Evolutionary conservation across 2,113 vertebrate genomes (phyloP), one percentile per base, ranked within the genome.

Genomic region (Grantiella picta): DNA sequence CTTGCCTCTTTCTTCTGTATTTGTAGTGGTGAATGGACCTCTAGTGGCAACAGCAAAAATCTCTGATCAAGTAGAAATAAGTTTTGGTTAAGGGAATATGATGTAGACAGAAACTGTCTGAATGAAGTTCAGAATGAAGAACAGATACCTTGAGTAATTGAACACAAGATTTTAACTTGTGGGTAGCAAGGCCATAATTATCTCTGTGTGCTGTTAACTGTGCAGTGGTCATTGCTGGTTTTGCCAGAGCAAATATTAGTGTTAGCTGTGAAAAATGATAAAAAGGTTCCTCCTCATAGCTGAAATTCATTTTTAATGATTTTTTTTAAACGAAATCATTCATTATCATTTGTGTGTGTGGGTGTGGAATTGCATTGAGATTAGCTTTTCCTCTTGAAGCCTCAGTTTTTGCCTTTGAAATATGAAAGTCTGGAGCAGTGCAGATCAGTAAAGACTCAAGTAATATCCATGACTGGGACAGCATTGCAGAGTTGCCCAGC

Each of bases 11-110:
- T 90, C 87, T 75, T 85, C 52, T 92, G 21, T 91, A 96, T 96
- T 97, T 94, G 79, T 94, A 94, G 95, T 97, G 75, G 87, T 94
- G 93, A 98, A 94, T 82, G 95, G 97, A 97, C 97, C 96, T 98
- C 98, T 98, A 98, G 97, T 96, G 98, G 97, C 89, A 94, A 86
- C 85, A 96, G 56, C 66, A 94, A 96, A 97, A 96, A 97, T 94
- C 80, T 83, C 88, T 1, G 8, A 52, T 13, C 50, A 53, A 78
- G 52, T 40, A 47, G 38, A 90, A 73, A 12, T 23, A 79, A 69
- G 15, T 68, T 86, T 44, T 86, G 33, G 19, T 18, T 60, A 75
- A 91, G 35, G 64, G 71, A 71, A 63, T 25, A 35, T 11, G 3
- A 13, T 49, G 29, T 38, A 52, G 27, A 18, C 42, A 57, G 50